Percentiles rank a stretch among this genome's conserved stretches.
These are phyloP conservation scores for Osmerus mordax DNA, from an alignment of 2,113 vertebrate genomes.

Conservation along the genomic window DNA sequence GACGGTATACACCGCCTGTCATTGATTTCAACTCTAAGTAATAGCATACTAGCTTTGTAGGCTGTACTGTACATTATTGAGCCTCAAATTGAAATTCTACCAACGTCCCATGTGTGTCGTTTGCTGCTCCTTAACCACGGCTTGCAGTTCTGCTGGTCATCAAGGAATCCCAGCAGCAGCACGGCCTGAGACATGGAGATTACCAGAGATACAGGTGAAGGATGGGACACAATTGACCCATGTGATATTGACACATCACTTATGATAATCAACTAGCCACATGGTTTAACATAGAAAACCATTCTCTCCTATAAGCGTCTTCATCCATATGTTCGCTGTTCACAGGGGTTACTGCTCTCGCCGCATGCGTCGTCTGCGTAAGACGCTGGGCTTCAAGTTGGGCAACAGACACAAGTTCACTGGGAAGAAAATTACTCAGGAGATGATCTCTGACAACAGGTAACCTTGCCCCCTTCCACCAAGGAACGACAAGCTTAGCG, in stretches of 20 bases:
- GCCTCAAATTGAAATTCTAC: too few species aligned
- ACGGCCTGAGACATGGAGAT: conserved; percentile 94
- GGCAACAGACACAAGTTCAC: conserved; percentile 96
- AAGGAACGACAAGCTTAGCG: not conserved
- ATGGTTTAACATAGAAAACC: not conserved
- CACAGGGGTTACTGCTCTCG: conserved; percentile 93
- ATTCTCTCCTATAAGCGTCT: not conserved
- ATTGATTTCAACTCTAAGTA: too few species aligned
- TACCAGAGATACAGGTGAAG: conserved; percentile 96
- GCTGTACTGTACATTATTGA: too few species aligned
- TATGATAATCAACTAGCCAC: not conserved
- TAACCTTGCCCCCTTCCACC: conserved; percentile 44
- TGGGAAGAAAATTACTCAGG: conserved; percentile 92
- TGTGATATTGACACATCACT: too few species aligned
- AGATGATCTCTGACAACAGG: conserved; percentile 93
- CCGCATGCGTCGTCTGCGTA: conserved; percentile 88
- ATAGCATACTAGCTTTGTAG: too few species aligned
- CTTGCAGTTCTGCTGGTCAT: conserved; percentile 90
- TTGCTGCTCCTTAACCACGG: conserved; percentile 67
- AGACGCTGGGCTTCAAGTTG: conserved; percentile 96
- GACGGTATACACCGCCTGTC: too few species aligned
- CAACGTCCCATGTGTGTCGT: not conserved
- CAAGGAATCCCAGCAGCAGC: conserved; percentile 97
- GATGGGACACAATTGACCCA: not conserved
- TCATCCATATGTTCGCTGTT: conserved; percentile 11